Base-by-base conservation (phyloP, 2,888 invertebrate genomes). In the Anthophora plumipes region DNA sequence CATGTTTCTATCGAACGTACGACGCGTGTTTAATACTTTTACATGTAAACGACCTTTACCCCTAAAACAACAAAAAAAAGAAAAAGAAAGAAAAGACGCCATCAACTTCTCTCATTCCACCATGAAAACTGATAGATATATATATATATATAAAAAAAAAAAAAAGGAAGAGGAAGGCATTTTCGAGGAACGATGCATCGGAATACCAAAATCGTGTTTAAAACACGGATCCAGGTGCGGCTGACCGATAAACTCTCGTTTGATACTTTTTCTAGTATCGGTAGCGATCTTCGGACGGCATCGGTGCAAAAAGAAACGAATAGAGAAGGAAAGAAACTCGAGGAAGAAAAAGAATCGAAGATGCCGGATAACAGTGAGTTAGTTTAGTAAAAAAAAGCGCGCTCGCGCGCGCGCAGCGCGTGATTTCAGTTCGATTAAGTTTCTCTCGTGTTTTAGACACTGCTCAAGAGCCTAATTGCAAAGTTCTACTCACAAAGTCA, bases 401-500 rank as follows among this genome's bases (percentile, higher is more conserved):
- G 46, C 75, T 41, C 20, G 60, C 43, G 46, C 75, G 48, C 67
- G 75, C 72, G 68, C 22, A 39, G 8, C n/a, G n/a, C n/a, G n/a
- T n/a, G n/a, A n/a, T n/a, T 60, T 60, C 31, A 60, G 59, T 77
- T 77, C 74, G 61, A 43, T 78, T 76, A 39, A 20, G 50, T 78
- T 76, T 70, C 46, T 61, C 25, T 54, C 85, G 89, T 90, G 77
- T 85, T 59, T 31, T 91, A 91, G 90, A 91, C 87, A 92, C 91
- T 91, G 92, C 92, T 92, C 92, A 92, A 92, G 90, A 90, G 91
- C 91, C 91, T 92, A 92, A 91, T 91, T 89, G 86, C 87, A 89
- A 91, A 87, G 89, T 76, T 88, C 91, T 92, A 91, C 88, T 91
- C 92, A 89, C 92, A 91, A 93, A 93, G 93, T 93, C 93, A 93